A percentile compares a stretch with the other conserved stretches of the same genome.
phyloP scores from a whole-genome alignment of 2,113 vertebrate species.

The Pelvicachromis taeniatus region DNA sequence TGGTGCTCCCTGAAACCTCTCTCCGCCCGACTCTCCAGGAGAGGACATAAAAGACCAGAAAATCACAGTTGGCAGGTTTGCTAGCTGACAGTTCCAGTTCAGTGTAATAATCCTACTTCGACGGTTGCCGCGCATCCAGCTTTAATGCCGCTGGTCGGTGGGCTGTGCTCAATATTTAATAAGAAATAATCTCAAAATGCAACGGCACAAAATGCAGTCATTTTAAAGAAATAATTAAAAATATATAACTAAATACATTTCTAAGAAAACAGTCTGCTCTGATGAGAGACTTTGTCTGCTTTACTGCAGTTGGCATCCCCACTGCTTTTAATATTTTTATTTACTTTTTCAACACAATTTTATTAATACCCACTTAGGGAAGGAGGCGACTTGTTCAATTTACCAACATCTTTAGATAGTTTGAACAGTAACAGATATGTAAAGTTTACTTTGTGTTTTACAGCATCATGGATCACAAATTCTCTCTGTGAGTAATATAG shows the following conservation, averaged over 20 bases:
- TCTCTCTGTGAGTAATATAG: background rate
- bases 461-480: background rate
- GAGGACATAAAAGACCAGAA: too few species aligned
- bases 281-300: background rate
- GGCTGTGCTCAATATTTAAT: background rate
- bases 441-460: background rate
- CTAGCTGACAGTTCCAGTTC: too few species aligned
- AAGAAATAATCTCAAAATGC: background rate
- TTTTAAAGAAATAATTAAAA: background rate
- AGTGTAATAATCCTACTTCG: too few species aligned
- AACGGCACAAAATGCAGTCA: background rate
- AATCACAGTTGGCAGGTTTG: too few species aligned
- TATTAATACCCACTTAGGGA: background rate
- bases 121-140: too few species aligned
- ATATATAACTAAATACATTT: background rate
- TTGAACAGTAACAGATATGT: background rate
- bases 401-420: background rate
- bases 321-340: background rate
- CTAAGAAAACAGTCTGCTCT: background rate
- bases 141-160: too few species aligned
- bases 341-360: background rate
- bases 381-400: background rate
- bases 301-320: background rate
- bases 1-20: too few species aligned
- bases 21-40: too few species aligned